These are phyloP conservation scores for Leptinotarsa undecemlineata DNA, from an alignment of 1,140 invertebrate species.

Conservation along the genomic window DNA sequence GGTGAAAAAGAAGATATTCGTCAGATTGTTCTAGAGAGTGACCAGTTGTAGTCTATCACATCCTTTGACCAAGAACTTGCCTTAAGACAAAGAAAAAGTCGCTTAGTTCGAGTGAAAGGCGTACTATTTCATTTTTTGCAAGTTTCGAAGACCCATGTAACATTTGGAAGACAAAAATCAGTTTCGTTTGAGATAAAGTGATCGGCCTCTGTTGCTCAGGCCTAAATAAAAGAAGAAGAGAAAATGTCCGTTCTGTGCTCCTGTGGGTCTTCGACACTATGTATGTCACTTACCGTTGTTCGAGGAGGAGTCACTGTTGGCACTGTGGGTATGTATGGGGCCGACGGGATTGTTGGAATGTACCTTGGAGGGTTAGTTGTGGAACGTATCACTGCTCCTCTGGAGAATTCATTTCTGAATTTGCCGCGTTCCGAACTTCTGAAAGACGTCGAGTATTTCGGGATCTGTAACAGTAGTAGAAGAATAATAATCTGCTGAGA, in stretches of 20 bases:
- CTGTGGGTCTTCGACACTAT: neutral
- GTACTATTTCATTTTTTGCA: conserved; percentile 39
- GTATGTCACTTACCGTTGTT: conserved; percentile 37
- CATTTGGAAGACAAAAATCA: no score
- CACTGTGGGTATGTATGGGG: conserved; percentile 47
- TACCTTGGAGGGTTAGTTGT: conserved; percentile 47
- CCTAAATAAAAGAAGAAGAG: no score
- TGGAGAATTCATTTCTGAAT: conserved; percentile 47
- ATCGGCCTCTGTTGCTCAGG: no score
- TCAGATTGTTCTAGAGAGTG: conserved; percentile 41
- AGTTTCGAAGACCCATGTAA: neutral
- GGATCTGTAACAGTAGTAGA: conserved; percentile 26
- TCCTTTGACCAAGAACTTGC: conserved; percentile 41
- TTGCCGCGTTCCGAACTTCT: conserved; percentile 44
- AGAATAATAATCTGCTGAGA: conserved; percentile 2
- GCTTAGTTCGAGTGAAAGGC: conserved; percentile 34
- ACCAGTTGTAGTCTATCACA: conserved; percentile 34
- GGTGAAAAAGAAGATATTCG: conserved; percentile 25
- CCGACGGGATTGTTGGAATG: conserved; percentile 49
- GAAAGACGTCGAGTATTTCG: conserved; percentile 20
- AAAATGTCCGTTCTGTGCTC: no score
- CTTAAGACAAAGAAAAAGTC: conserved; percentile 45
- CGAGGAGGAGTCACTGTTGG: conserved; percentile 39
- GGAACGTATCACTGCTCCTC: conserved; percentile 37
- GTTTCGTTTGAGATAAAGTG: no score